Evolutionary conservation across 1,140 invertebrate genomes (phyloP), one percentile per base, ranked within the genome.

Genomic region (Drosophila lacteicornis): DNA sequence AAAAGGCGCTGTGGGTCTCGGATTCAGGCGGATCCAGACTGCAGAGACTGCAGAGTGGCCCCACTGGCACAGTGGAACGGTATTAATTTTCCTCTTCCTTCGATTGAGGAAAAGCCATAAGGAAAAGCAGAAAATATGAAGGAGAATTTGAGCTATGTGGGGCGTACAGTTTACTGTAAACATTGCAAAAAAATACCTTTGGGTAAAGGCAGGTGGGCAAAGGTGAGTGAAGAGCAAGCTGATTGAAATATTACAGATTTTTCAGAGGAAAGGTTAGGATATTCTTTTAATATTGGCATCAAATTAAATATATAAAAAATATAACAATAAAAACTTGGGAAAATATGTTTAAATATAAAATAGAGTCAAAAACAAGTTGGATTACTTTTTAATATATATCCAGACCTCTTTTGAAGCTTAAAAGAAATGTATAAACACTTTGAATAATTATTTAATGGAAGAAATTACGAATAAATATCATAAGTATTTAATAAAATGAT

Each of bases 1-100:
- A 87, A 87, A 83, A 83, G 63, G 63, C 63, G 57, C 50, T 15
- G 74, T 22, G 1, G 53, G 53, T 56, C 38, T 40, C 53, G 13
- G 13, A 40, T 55, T 19, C 42, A 8, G 13, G 13, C 9, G 40
- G 30, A 38, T 22, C 25, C 17, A 25, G 49, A 36, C 27, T 53
- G 27, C 27, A 36, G 46, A 47, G 19, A 22, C 25, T 27, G 27
- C 33, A 7, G 6, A 50, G 36, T 70, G 66, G 25, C n/a, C 15
- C 15, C 15, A 40, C 27, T 25, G 30, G 50, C 59, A 86, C 76
- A 67, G 77, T 88, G 83, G 68, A 8, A 25, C 49, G 11, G n/a
- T 51, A 43, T 60, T 36, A 30, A 71, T 43, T 30, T 13, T 27
- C 7, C 27, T 12, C 40, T n/a, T 45, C 11, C 36, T 12, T 33